These are phyloP conservation scores for Sipha flava DNA, from an alignment of 1,140 invertebrate species.

Conservation along the genomic window DNA sequence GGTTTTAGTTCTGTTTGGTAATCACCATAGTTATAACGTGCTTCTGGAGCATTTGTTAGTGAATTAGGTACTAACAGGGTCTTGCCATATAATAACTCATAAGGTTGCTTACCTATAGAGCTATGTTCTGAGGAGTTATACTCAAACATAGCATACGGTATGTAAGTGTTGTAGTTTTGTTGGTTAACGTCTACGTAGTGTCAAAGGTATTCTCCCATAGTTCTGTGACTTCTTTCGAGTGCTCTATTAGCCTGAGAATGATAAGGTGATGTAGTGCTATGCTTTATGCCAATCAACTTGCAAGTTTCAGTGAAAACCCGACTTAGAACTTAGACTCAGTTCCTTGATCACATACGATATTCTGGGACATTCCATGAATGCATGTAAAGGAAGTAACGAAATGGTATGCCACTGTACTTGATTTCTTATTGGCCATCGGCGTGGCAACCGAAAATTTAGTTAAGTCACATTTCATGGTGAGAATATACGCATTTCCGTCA, in stretches of 20 bases:
- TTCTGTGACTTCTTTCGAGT: slow-evolving; percentile 22
- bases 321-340: not conserved
- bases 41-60: not conserved
- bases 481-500: slow-evolving; percentile 40
- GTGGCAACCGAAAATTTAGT: slow-evolving; percentile 42
- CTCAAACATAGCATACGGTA: slow-evolving; percentile 23
- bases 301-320: slow-evolving; percentile 32
- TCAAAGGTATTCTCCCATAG: slow-evolving; percentile 11
- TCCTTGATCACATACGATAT: not conserved
- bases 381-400: slow-evolving; percentile 30
- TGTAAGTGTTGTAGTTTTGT: slow-evolving; percentile 37
- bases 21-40: not conserved
- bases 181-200: slow-evolving; percentile 34
- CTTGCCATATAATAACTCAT: not conserved
- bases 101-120: not conserved
- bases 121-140: not conserved
- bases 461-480: slow-evolving; percentile 41
- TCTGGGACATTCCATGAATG: slow-evolving; percentile 20
- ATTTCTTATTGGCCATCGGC: slow-evolving; percentile 38
- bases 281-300: slow-evolving; percentile 36
- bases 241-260: slow-evolving; percentile 43
- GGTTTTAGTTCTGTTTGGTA: not conserved
- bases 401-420: slow-evolving; percentile 38
- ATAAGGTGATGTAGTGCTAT: slow-evolving; percentile 42
- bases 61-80: not conserved